Evolutionary conservation across 2,113 vertebrate genomes (phyloP).

Genomic region (Nothobranchius kuhntae): DNA sequence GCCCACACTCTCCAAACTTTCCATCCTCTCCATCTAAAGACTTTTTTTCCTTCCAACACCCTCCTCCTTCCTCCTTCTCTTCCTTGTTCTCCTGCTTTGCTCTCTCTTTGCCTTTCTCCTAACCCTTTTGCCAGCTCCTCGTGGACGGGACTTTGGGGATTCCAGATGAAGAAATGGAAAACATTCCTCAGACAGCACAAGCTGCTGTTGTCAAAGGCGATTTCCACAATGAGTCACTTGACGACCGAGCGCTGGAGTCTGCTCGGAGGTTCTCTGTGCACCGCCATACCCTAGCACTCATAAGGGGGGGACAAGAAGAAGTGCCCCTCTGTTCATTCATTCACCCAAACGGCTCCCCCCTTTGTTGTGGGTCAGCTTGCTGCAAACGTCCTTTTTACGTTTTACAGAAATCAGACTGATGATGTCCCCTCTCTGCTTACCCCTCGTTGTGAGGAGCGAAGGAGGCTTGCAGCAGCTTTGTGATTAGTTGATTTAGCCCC

Average conservation of each 20-base stretch:
- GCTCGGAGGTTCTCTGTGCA: constrained; percentile 47
- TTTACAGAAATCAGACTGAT: constrained; percentile 8
- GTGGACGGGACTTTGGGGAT: constrained; percentile 70
- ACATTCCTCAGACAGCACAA: constrained; percentile 75
- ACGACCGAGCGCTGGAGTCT: constrained; percentile 60
- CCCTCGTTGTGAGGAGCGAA: constrained; percentile 22
- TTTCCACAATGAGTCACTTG: constrained; percentile 76
- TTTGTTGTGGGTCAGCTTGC: not conserved
- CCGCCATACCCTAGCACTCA: constrained; percentile 23
- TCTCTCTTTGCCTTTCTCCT: constrained; percentile 10
- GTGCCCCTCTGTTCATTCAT: constrained; percentile 69
- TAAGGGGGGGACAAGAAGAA: constrained; percentile 4
- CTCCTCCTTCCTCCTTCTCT: constrained; percentile 5
- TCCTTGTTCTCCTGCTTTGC: constrained; percentile 10
- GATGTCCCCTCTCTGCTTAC: constrained; percentile 26
- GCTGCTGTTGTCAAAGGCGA: constrained; percentile 74
- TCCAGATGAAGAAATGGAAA: constrained; percentile 81
- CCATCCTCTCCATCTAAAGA: constrained; percentile 76
- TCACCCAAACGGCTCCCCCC: constrained; percentile 18
- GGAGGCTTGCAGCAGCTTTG: constrained; percentile 58
- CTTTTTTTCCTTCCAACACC: constrained; percentile 50
- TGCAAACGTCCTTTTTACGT: not conserved
- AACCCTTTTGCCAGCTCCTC: constrained; percentile 57
- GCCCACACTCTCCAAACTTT: constrained; percentile 76
- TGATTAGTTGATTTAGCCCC: constrained; percentile 66